Base-by-base conservation (phyloP, 1,140 invertebrate species). In the Cylas formicarius region DNA sequence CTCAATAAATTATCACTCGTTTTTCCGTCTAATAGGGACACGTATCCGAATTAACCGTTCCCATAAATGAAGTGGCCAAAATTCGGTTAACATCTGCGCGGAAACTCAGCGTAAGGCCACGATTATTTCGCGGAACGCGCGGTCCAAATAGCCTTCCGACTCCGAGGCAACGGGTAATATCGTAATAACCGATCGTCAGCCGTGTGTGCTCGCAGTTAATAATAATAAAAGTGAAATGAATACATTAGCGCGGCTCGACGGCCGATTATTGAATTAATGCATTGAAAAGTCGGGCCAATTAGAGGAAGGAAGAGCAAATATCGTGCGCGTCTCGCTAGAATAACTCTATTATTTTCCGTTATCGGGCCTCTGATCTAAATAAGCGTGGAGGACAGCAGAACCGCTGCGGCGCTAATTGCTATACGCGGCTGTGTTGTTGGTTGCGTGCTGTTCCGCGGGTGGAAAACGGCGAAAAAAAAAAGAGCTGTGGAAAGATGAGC, bases 311-410 rank as follows among this genome's bases (percentile, higher is more conserved):
- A 55, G 53, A 53, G 48, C 48, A 55, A 55, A 55, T 55, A 57
- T 55, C 47, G 52, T 57, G 55, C n/a, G n/a, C 45, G 49, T 52
- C 54, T 52, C 49, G 51, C 46, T 53, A 55, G 55, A 55, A 57
- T 53, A 55, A 57, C 55, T 57, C 52, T 50, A 57, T 57, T 57
- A 56, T 55, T 57, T 58, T 50, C 56, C 53, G 31, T 53, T 58
- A 58, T 58, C 56, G 39, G 26, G 27, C n/a, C n/a, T n/a, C 13
- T 28, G 48, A 58, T 58, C 56, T 53, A 58, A 58, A 57, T 55
- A 57, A 57, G 36, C 53, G 50, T 55, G 50, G 53, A 58, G 56
- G 56, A 58, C 56, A 58, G n/a, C n/a, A n/a, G n/a, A n/a, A n/a
- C n/a, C 46, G 48, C 38, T 43, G 52, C 49, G 41, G 45, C 44